Percentiles rank a stretch among this genome's conserved stretches.
phyloP scores from a whole-genome alignment of 2,888 invertebrate genomes.

The Exephanes ischioxanthus region DNA sequence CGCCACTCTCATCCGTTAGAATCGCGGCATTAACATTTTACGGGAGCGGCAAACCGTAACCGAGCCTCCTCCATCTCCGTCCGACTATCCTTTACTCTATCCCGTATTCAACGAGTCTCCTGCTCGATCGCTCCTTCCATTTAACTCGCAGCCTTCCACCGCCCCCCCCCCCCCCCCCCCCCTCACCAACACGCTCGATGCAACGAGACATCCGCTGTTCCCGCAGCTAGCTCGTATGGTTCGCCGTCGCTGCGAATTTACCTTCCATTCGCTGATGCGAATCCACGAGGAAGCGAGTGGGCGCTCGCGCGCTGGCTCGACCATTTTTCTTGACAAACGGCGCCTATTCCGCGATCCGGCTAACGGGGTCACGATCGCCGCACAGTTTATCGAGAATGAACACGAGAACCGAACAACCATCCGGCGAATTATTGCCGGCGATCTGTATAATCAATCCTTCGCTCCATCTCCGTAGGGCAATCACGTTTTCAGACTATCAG shows the following conservation, averaged over 20 bases:
- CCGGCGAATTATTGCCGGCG: slow-evolving; percentile 54
- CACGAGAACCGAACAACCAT: slow-evolving; percentile 42
- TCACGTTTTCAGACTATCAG: slow-evolving; percentile 16
- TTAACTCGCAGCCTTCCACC: slow-evolving; percentile 44
- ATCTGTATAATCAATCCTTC: slow-evolving; percentile 54
- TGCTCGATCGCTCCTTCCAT: slow-evolving; percentile 50
- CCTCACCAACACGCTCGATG: slow-evolving; percentile 38
- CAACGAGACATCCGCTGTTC: slow-evolving; percentile 49
- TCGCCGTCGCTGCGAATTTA: slow-evolving; percentile 78
- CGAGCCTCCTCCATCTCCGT: slow-evolving; percentile 55
- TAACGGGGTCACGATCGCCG: slow-evolving; percentile 63
- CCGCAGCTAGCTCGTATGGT: slow-evolving; percentile 49
- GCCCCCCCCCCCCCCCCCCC: background rate
- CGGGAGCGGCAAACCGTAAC: slow-evolving; percentile 70
- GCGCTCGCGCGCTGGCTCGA: background rate
- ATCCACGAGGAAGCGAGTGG: slow-evolving; percentile 50
- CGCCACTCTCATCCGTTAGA: slow-evolving; percentile 71
- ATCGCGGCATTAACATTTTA: slow-evolving; percentile 70
- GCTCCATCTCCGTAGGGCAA: slow-evolving; percentile 36
- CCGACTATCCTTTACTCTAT: slow-evolving; percentile 44
- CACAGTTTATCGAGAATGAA: slow-evolving; percentile 52
- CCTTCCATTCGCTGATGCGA: slow-evolving; percentile 72
- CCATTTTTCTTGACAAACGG: slow-evolving; percentile 59
- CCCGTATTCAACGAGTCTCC: slow-evolving; percentile 45
- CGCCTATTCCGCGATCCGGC: slow-evolving; percentile 34